Evolutionary conservation across 2,888 invertebrate species (phyloP), one percentile per base, ranked within the genome.

Genomic region (Cheilosia vernalis): DNA sequence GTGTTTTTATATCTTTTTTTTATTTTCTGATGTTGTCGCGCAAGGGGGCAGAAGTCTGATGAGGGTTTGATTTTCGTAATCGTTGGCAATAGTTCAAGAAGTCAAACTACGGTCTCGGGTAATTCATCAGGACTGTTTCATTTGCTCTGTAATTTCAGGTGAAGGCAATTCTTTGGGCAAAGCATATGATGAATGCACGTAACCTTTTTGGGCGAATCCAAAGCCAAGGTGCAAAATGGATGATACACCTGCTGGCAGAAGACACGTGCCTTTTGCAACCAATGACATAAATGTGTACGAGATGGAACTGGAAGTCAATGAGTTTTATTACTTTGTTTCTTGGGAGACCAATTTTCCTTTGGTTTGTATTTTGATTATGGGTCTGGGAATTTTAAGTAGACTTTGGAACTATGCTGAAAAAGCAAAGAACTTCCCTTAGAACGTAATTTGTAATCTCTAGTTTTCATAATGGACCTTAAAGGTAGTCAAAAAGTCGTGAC

Each of bases 1-100:
- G 51, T 51, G 24, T 24, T 51, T 51, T n/a, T n/a, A n/a, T n/a
- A n/a, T n/a, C 15, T 19, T 51, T 49, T 33, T 13, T 56, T 64
- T 66, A 15, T 10, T 44, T 55, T 42, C n/a, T 44, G 7, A n/a
- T 17, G 24, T 49, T 40, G 44, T 66, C 53, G 27, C 21, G 17
- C 21, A 27, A 2, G 37, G 37, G 33, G 40, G 44, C 24, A 33
- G 7, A 60, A 33, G 53, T 42, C 56, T 84, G 83, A 84, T 84
- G 83, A 74, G 67, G 69, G 79, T 79, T 84, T 84, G 80, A 84
- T 84, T 84, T 64, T 47, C 33, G 74, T 64, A 79, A 74, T 76
- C 64, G 74, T 37, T 70, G 37, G 55, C 47, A 66, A 84, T 84
- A 79, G 76, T 69, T 78, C 69, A 78, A 30, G 40, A 55, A 49